Evolutionary conservation across 2,113 vertebrate species (phyloP).

Genomic region (Fulica atra): DNA sequence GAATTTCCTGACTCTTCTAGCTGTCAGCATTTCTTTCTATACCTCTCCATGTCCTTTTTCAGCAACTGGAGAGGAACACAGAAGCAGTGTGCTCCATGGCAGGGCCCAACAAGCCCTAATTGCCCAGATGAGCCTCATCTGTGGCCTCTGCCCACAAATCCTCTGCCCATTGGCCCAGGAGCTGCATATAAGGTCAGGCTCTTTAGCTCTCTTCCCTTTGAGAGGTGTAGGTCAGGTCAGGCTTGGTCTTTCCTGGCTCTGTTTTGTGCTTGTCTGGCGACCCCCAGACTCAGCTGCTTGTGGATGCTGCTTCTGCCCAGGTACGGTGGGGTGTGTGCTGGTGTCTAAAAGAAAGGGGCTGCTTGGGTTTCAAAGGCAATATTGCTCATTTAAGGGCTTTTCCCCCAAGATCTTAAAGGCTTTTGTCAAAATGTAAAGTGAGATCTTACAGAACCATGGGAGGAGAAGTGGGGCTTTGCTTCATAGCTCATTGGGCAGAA

Average conservation of each 20-base stretch:
- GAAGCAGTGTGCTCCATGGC: neutral
- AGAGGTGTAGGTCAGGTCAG: fast-evolving
- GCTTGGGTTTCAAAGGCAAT: neutral
- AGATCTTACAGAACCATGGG: neutral
- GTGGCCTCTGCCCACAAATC: neutral
- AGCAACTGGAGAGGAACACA: neutral
- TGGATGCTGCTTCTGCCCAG: neutral
- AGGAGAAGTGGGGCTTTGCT: neutral
- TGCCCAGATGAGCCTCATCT: neutral
- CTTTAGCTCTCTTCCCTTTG: fast-evolving
- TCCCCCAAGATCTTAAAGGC: neutral
- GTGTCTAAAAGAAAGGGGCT: neutral
- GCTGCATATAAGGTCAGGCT: neutral
- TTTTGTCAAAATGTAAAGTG: neutral
- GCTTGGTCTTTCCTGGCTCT: neutral
- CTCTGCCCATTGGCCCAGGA: neutral
- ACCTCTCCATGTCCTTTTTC: neutral
- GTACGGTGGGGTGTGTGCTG: fast-evolving
- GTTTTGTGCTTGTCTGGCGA: neutral
- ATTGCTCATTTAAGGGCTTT: neutral
- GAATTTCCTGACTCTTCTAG: neutral
- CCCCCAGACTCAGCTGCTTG: fast-evolving
- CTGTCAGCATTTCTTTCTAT: neutral
- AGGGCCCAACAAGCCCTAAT: neutral
- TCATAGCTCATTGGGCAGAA: neutral